Evolutionary conservation across 2,113 vertebrate species (phyloP), one percentile per base, ranked within the genome.

Genomic region (Campylomormyrus numenius): DNA sequence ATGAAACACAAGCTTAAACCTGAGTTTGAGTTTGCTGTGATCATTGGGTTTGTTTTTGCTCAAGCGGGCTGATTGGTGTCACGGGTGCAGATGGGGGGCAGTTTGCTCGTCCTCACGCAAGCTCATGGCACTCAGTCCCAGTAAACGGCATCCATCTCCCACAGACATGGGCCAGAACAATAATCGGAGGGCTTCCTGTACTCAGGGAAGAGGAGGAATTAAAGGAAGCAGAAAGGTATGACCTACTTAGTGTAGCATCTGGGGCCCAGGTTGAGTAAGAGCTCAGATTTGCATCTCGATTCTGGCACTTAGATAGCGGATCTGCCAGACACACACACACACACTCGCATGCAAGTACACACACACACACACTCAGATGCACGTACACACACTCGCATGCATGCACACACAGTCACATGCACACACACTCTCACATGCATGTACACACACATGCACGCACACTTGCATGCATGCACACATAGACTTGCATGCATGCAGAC

Each of bases 171-270:
- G 46, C 21, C 48, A 39, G 27, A 5, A 39, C 48, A 17, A 39
- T 83, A 89, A 83, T 53, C 88, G 42, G 74, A 27, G n/a, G n/a
- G 62, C 21, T 48, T 89, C 62, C 88, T 49, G 42, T 48, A 27
- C 46, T 77, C 39, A 35, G 13, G 21, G 39, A 87, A 87, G 70
- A 77, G n/a, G 45, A 19, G 31, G n/a, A 27, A 80, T 42, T 42
- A 42, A 80, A 42, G n/a, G 62, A 35, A 77, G 35, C 74, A 19
- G 4, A 52, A 39, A 83, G 70, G 88, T 89, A 52, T 83, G 66
- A 52, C 45, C 70, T 46, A 35, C 31, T 53, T 15, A 83, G 49
- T 8, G 6, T 56, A 39, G 48, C 88, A 89, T 83, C 70, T 89
- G 88, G 70, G 80, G 74, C 7, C 49, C 46, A 77, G 88, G 24